Percentiles rank a stretch among this genome's conserved stretches.
These are phyloP conservation scores for Neodiprion fabricii DNA, from an alignment of 1,140 invertebrate species.

Conservation along the genomic window DNA sequence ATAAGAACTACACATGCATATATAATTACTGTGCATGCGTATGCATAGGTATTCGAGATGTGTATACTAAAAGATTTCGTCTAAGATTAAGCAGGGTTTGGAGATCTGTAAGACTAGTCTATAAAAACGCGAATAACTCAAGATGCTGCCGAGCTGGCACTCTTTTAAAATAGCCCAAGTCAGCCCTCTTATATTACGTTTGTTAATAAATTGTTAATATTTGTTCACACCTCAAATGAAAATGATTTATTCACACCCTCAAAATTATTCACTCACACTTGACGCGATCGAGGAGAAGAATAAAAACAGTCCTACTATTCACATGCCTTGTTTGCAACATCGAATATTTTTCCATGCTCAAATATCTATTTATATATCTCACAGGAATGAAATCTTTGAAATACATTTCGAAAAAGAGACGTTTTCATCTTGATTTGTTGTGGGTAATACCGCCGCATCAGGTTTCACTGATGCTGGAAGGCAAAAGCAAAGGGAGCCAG, in stretches of 20 bases:
- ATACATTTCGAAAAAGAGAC: too few relatives aligned
- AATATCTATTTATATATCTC: too few relatives aligned
- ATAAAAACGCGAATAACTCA: not conserved
- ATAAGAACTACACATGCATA: not conserved
- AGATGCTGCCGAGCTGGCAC: not conserved
- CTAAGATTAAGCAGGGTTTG: not conserved
- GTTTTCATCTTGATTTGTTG: too few relatives aligned
- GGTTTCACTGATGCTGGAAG: too few relatives aligned
- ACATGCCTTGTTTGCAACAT: too few relatives aligned
- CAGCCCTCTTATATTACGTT: conserved; percentile 31
- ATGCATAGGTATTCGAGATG: not conserved
- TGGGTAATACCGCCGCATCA: too few relatives aligned
- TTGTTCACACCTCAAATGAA: conserved; percentile 24
- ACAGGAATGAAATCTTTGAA: too few relatives aligned
- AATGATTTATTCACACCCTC: not conserved
- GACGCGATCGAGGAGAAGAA: not conserved
- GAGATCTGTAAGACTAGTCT: not conserved
- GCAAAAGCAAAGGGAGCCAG: too few relatives aligned
- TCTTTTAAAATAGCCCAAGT: conserved; percentile 6
- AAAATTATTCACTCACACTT: not conserved
- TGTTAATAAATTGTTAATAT: conserved; percentile 43
- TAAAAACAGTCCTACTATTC: too few relatives aligned
- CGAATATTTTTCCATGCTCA: too few relatives aligned
- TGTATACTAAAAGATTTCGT: not conserved
- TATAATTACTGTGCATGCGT: not conserved